Evolutionary conservation across 2,113 vertebrate genomes (phyloP), one percentile per base, ranked within the genome.

Genomic region (Microcebus jonahi): DNA sequence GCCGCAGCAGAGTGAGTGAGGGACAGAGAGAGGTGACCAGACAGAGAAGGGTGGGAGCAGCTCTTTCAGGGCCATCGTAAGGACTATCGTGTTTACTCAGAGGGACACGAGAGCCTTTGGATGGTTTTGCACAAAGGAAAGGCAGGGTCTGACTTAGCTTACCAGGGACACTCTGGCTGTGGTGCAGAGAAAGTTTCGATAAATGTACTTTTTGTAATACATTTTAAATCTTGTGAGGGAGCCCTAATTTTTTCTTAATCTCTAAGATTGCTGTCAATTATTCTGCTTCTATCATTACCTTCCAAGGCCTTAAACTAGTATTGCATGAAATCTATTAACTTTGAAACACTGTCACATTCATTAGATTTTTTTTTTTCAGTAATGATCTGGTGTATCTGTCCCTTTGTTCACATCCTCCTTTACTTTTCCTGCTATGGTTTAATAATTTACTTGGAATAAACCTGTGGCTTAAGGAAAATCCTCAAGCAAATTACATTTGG

Each of bases 401-500:
- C 36, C 45, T 75, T 79, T 82, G 42, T 82, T 88, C 88, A 71
- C 25, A 75, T 76, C 29, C 50, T 88, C 88, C 42, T 65, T 79
- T 82, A 57, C 23, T 91, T 80, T 91, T 92, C 75, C 85, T 90
- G 79, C 86, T 83, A 83, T 11, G 36, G 23, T 91, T 96, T 92
- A 83, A 86, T 93, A 80, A 75, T 97, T 86, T 76, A 67, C 75
- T 94, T 91, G 59, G 86, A 95, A 77, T 94, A 95, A 92, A 96
- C 91, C 63, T 93, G 50, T 84, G 91, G 87, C 82, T 95, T 75
- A 59, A 90, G 94, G 90, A 93, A 97, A 94, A 95, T 80, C 68
- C 75, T 91, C 57, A 87, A 97, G 70, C 53, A 96, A 83, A 79
- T 94, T 96, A 89, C 84, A 95, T 97, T 96, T 84, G 96, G 89